Evolutionary conservation across 2,888 invertebrate genomes (phyloP).

Genomic region (Archaeoteleia sp.): DNA sequence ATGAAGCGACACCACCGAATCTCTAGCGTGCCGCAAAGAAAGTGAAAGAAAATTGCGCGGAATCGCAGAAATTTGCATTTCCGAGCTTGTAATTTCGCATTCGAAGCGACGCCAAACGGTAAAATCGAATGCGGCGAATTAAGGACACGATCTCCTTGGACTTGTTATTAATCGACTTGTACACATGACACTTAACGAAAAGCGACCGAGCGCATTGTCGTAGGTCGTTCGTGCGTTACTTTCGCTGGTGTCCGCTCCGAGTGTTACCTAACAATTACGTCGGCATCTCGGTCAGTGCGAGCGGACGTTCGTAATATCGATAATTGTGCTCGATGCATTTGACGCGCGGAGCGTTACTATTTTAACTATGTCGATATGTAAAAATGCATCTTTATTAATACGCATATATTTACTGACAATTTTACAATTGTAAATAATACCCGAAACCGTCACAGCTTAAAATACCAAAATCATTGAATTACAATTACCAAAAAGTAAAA

Average conservation of each 20-base stretch:
- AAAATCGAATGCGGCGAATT: too few species aligned
- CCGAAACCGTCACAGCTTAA: too few species aligned
- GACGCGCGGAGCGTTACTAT: constrained; percentile 12
- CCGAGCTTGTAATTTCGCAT: too few species aligned
- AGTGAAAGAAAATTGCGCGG: too few species aligned
- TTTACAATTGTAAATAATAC: background rate
- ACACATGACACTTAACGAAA: constrained; percentile 39
- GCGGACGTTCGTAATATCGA: constrained; percentile 50
- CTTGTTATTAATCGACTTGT: constrained; percentile 17
- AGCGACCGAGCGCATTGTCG: constrained; percentile 59
- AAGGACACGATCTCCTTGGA: constrained; percentile 26
- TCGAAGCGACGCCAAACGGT: too few species aligned
- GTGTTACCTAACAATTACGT: constrained; percentile 63
- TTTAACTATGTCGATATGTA: constrained; percentile 1
- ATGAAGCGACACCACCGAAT: too few species aligned
- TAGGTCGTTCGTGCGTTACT: constrained; percentile 61
- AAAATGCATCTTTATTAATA: too few species aligned
- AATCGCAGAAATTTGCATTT: too few species aligned
- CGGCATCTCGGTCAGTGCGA: constrained; percentile 49
- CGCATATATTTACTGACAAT: background rate
- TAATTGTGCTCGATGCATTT: constrained; percentile 30
- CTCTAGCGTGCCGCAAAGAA: too few species aligned
- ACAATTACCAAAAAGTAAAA: too few species aligned
- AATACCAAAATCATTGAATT: too few species aligned
- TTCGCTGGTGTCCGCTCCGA: constrained; percentile 55